Evolutionary conservation across 2,113 vertebrate genomes (phyloP), one percentile per base, ranked within the genome.

Genomic region (Gila orcuttii): DNA sequence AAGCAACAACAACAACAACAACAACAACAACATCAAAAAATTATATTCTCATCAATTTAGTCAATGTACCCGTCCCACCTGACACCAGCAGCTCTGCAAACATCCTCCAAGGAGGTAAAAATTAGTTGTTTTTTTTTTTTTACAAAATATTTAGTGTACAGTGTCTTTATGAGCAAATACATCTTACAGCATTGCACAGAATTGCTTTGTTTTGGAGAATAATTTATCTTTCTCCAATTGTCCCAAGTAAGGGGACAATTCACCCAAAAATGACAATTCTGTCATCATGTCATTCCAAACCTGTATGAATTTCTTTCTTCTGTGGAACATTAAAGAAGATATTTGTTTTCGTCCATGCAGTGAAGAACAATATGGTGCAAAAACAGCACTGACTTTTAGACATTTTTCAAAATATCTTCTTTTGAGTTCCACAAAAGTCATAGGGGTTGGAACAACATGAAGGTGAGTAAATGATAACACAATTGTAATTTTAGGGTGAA

Each of bases 141-240:
- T 86, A 88, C 50, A 86, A 88, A 86, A 25, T 79, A 59, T 33
- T 57, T 84, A 88, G 8, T 88, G 84, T 86, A 83, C 84, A 83
- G 45, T 33, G 75, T 79, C 66, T 86, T 31, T 79, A 55, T 52
- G 84, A 74, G 47, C 73, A 19, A 55, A 66, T 73, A 75, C 76
- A 68, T 69, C 71, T 76, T 83, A 47, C 52, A 79, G 9, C 36
- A 79, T 45, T 79, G 42, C 68, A 52, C 62, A 82, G 4, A 57
- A 55, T 77, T 57, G 75, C 50, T 57, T 77, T 77, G 28, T 57
- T 78, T 57, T 25, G 73, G 42, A 75, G 73, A 75, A 75, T 25
- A 15, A 25, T 28, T 25, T 25, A 13, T 50, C 6, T 50, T 25
- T 75, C 42, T 74, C 68, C 68, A 71, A 71, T 11, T 23, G 23